Evolutionary conservation across 2,888 invertebrate genomes (phyloP), one percentile per base, ranked within the genome.

Genomic region (Holacanthella duospinosa): DNA sequence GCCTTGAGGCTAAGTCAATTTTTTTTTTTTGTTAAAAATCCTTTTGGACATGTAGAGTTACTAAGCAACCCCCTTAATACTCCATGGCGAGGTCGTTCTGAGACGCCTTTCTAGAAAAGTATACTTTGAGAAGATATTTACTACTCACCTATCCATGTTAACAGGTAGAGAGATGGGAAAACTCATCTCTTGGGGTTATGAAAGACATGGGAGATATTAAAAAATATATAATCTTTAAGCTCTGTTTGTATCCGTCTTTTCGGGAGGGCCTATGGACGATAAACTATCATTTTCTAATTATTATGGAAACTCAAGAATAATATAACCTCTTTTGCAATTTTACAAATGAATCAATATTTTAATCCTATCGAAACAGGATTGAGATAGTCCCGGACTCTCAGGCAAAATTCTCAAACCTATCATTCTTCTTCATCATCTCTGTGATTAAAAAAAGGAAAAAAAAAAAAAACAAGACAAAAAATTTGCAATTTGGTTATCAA

Each of bases 1-100:
- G 57, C 60, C 63, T 60, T 28, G 19, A 26, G 60, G 64, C 60
- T 19, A 12, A 56, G 44, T 60, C 56, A 48, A 56, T 21, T 9
- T n/a, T 36, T 36, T 36, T 48, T 48, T 21, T 48, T 48, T 48
- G 48, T 48, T 48, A 16, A 21, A 48, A 48, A 48, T 48, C 48
- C n/a, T n/a, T 48, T 48, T 36, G 36, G 48, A 48, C 4, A 21
- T 48, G 48, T 48, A 48, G 48, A 48, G n/a, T 48, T 48, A 48
- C 48, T 16, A 48, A n/a, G 48, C 36, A 36, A 12, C 36, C 36
- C 16, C 4, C 21, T 21, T n/a, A 4, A 48, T n/a, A 9, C 19
- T 48, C 48, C 48, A 21, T 48, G 9, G 6, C 36, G 9, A 36
- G 6, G 9, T 36, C 36, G 12, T 48, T n/a, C 48, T 48, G n/a